These are phyloP conservation scores for Melierax canorus DNA, from an alignment of 2,113 vertebrate genomes.

Conservation along the genomic window DNA sequence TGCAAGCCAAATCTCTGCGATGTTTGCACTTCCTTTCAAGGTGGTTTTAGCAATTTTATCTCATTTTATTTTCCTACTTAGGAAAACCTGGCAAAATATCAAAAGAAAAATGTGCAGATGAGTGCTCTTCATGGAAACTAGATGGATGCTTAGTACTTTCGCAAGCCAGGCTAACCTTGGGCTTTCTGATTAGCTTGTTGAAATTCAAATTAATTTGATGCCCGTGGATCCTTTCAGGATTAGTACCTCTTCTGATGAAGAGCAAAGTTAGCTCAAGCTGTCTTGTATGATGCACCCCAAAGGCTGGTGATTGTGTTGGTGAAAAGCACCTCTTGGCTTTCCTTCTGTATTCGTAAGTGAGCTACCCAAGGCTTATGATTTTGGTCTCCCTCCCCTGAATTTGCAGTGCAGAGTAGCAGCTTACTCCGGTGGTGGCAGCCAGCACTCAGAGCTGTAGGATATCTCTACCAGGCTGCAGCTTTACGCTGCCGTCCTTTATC, in stretches of 20 bases:
- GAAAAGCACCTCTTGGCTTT: not conserved
- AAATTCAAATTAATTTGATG: constrained; percentile 29
- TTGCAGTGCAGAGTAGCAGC: not conserved
- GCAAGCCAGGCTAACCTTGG: not conserved
- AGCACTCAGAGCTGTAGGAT: no score
- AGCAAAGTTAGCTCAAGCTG: not conserved
- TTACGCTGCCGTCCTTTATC: not conserved
- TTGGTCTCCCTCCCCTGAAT: not conserved
- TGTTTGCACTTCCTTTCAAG: constrained; percentile 33
- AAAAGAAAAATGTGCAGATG: constrained; percentile 4
- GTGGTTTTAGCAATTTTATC: not conserved
- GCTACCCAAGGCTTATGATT: not conserved
- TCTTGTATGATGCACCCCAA: not conserved
- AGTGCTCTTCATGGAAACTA: constrained; percentile 39
- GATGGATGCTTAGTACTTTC: constrained; percentile 16
- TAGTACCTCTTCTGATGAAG: not conserved
- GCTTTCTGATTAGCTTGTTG: constrained; percentile 45
- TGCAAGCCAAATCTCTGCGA: not conserved
- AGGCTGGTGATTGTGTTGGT: not conserved
- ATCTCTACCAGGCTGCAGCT: not conserved
- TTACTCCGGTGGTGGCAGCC: not conserved
- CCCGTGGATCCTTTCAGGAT: constrained; percentile 15
- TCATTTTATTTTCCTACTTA: constrained; percentile 5
- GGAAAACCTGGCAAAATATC: constrained; percentile 5
- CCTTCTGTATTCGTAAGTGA: not conserved